A percentile compares a stretch with the other conserved stretches of the same genome.
These are phyloP conservation scores for Agrotis ipsilon DNA, from an alignment of 2,888 invertebrate species.

Conservation along the genomic window DNA sequence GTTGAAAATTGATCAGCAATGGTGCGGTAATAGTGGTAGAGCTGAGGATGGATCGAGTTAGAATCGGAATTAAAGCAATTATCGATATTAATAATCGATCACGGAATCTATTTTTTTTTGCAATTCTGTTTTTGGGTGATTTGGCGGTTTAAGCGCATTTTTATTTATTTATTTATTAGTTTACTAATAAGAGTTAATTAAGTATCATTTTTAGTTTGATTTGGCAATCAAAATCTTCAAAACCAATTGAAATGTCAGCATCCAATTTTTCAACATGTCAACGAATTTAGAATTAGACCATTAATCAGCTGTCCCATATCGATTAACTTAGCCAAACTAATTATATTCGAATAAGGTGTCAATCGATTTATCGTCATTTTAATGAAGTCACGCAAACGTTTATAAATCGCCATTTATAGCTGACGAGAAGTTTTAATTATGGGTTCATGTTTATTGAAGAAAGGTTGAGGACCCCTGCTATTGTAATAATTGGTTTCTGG, in stretches of 20 bases:
- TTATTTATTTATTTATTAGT: too few relatives aligned
- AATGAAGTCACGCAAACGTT: slow-evolving; percentile 67
- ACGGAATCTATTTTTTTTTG: slow-evolving; percentile 47
- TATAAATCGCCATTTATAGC: slow-evolving; percentile 63
- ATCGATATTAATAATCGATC: slow-evolving; percentile 70
- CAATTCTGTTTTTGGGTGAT: slow-evolving; percentile 9
- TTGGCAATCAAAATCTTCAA: slow-evolving; percentile 11
- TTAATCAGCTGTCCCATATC: slow-evolving; percentile 48
- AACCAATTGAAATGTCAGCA: slow-evolving; percentile 15
- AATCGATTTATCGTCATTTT: slow-evolving; percentile 62
- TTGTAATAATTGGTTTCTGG: slow-evolving; percentile 51
- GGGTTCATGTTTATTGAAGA: slow-evolving; percentile 64
- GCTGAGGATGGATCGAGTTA: slow-evolving; percentile 76
- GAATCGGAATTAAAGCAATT: slow-evolving; percentile 79
- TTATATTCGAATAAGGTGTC: slow-evolving; percentile 64
- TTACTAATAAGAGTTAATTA: neutral
- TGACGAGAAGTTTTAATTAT: slow-evolving; percentile 63
- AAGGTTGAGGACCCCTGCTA: slow-evolving; percentile 58
- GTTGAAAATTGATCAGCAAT: slow-evolving; percentile 50
- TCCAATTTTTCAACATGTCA: slow-evolving; percentile 14
- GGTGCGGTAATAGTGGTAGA: slow-evolving; percentile 38
- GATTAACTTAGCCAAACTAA: slow-evolving; percentile 51
- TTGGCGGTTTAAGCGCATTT: slow-evolving; percentile 14
- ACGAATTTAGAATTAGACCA: slow-evolving; percentile 29
- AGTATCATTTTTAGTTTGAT: slow-evolving; percentile 12